phyloP scores from a whole-genome alignment of 2,888 invertebrate genomes.

The Dascillus cervinus region DNA sequence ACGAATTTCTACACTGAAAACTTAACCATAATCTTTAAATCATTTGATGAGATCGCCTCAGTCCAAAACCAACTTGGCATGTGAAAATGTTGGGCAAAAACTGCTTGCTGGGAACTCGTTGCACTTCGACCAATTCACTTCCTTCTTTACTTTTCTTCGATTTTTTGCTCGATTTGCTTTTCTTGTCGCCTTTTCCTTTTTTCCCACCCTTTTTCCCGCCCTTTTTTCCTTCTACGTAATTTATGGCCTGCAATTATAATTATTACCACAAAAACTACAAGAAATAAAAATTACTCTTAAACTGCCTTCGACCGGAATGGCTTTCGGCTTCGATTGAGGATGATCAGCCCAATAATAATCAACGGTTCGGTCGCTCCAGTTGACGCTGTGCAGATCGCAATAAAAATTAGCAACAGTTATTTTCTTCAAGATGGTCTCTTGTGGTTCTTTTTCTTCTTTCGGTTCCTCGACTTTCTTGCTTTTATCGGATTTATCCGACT shows the following conservation, averaged over 20 bases:
- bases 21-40: too few relatives aligned
- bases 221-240: conserved; percentile 14
- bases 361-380: conserved; percentile 49
- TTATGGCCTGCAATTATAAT: conserved; percentile 12
- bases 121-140: conserved; percentile 5
- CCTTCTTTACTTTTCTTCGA: conserved; percentile 8
- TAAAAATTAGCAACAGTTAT: conserved; percentile 44
- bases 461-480: conserved; percentile 1
- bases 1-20: too few relatives aligned
- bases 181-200: conserved; percentile 1
- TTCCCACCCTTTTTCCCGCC: conserved; percentile 6
- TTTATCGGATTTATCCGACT: conserved; percentile 10
- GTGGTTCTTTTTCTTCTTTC: conserved; percentile 13
- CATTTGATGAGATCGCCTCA: conserved; percentile 17
- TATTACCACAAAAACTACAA: not conserved
- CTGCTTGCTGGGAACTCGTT: conserved; percentile 8
- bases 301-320: conserved; percentile 33
- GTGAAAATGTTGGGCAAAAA: conserved; percentile 45
- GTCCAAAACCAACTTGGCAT: conserved; percentile 39
- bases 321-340: conserved; percentile 21
- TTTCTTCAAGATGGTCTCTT: conserved; percentile 30
- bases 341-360: conserved; percentile 52
- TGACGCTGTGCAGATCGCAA: conserved; percentile 42
- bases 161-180: conserved; percentile 5
- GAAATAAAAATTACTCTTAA: conserved; percentile 23